Evolutionary conservation across 2,113 vertebrate species (phyloP), one percentile per base, ranked within the genome.

Genomic region (Catharus bicknelli): DNA sequence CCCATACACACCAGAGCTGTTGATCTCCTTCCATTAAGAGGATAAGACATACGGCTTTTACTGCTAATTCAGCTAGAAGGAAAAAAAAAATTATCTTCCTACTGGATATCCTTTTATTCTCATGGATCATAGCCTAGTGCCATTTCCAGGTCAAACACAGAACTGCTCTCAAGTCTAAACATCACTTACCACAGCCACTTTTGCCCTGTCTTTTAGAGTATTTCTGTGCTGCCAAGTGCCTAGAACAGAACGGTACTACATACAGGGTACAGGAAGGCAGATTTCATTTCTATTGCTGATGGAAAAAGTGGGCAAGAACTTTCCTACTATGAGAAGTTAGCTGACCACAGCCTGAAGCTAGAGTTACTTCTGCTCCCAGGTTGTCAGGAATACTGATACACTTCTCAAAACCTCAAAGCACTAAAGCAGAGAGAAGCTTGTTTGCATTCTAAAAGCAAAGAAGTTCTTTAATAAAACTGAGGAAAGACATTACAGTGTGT

Each of bases 121-220:
- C 16, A 79, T 54, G 48, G 36, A 62, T 73, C 42, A 25, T 21
- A 68, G 22, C 29, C 34, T 29, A 72, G 12, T 50, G 32, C 12
- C 66, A 85, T 57, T 94, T 91, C 90, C 78, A 82, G 66, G 66
- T 85, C 78, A 95, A 45, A 16, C 45, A 85, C 25, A 61, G 54
- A 90, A 88, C 20, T 47, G 59, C 27, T 76, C 30, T 62, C 1
- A 2, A 84, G 25, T 29, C 67, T 76, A 43, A 72, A 88, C 30
- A 50, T 11, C 9, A 0, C 22, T n/a, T 64, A 40, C 3, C 3
- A 55, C 50, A 45, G 30, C 15, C 30, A 25, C 5, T 92, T 74
- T 53, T 64, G 43, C 26, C 59, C 16, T 53, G 9, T n/a, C 8
- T 55, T 66, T 88, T 16, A 26, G 13, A 42, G 9, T 8, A 68